Conservation (phyloP, 2,797 vertebrate species). For the Delichon dasypus region DNA sequence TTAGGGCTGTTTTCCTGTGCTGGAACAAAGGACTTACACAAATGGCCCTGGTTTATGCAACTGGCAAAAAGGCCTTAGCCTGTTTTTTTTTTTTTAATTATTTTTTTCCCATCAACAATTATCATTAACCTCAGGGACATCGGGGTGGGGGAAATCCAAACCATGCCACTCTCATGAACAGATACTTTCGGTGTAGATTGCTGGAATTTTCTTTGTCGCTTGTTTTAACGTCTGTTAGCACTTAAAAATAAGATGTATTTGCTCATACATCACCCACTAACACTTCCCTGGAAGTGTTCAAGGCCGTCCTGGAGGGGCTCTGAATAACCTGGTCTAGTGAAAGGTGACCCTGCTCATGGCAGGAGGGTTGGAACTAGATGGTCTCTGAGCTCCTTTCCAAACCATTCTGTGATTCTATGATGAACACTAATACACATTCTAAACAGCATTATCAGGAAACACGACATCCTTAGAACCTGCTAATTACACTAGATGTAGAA, state of each 20-base stretch:
- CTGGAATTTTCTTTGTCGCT: neutral
- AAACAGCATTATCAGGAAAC: neutral
- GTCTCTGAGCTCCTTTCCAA: neutral
- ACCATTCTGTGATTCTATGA: accelerated
- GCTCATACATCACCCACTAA: neutral
- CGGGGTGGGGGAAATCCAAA: accelerated
- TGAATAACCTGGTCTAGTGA: neutral
- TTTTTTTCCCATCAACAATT: neutral
- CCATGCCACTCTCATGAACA: neutral
- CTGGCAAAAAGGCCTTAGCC: neutral
- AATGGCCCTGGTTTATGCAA: neutral
- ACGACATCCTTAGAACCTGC: neutral
- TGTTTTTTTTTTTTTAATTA: neutral
- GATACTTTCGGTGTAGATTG: accelerated
- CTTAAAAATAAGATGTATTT: neutral
- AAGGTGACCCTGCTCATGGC: neutral
- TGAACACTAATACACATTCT: accelerated
- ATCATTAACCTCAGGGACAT: neutral
- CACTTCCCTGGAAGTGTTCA: neutral
- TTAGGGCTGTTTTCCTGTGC: neutral
- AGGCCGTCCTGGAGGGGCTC: neutral
- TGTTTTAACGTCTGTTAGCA: neutral
- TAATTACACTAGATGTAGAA: neutral
- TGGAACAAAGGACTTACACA: neutral
- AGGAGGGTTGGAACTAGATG: neutral